Percentiles rank a stretch among this genome's conserved stretches.
Conservation (phyloP, 2,113 vertebrate genomes). For the Takifugu flavidus region DNA sequence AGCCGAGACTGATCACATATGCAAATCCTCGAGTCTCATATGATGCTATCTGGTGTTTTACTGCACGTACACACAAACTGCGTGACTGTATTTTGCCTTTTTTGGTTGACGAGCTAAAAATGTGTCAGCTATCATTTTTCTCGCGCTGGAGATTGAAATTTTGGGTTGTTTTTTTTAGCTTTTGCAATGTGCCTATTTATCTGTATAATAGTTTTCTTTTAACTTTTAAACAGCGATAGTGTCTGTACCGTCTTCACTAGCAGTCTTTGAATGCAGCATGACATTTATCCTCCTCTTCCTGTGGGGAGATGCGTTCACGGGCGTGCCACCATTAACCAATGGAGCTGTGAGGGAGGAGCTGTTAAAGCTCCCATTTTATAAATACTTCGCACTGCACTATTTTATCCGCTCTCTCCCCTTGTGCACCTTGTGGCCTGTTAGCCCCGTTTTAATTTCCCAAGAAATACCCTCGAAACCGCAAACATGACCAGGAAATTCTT, state of each 20-base stretch:
- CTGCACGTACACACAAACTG: too few relatives aligned
- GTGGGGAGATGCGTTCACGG: constrained; percentile 39
- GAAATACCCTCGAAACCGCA: background rate
- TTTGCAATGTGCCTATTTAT: too few relatives aligned
- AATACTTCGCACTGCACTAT: constrained; percentile 27
- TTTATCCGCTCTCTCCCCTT: constrained; percentile 33
- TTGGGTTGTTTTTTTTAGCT: too few relatives aligned
- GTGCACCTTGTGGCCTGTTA: background rate
- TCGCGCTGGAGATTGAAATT: too few relatives aligned
- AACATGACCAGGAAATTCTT: constrained; percentile 94
- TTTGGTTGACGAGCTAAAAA: too few relatives aligned
- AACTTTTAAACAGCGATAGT: too few relatives aligned
- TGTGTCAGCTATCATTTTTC: too few relatives aligned
- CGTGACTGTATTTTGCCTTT: too few relatives aligned
- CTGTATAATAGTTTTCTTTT: too few relatives aligned
- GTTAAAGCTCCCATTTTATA: constrained; percentile 41
- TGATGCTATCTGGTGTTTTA: too few relatives aligned
- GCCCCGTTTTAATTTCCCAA: background rate
- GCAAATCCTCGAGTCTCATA: too few relatives aligned
- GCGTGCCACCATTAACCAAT: constrained; percentile 63
- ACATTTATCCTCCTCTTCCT: constrained; percentile 50
- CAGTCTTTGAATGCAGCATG: constrained; percentile 45
- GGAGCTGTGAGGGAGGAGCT: constrained; percentile 47
- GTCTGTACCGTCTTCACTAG: background rate
- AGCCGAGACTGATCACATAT: too few relatives aligned